Percentiles rank a stretch among this genome's conserved stretches.
These are phyloP conservation scores for Mellilla xanthometata DNA, from an alignment of 2,888 invertebrate genomes.

Conservation along the genomic window DNA sequence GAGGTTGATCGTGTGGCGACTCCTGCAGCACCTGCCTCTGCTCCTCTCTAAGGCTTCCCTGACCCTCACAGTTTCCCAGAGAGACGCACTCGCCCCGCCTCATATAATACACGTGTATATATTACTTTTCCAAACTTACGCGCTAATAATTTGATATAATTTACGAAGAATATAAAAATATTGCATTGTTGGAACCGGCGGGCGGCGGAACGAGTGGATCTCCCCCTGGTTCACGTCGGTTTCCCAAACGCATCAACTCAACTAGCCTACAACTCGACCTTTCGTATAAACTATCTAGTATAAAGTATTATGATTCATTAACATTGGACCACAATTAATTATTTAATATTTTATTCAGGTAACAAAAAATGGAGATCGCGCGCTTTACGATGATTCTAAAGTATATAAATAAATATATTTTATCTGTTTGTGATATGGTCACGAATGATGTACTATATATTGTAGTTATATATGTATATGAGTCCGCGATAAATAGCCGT, in stretches of 20 bases:
- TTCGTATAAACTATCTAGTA: slow-evolving; percentile 73
- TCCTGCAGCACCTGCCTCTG: slow-evolving; percentile 56
- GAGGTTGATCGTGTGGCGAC: slow-evolving; percentile 14
- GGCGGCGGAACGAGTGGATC: neutral
- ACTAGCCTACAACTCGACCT: slow-evolving; percentile 62
- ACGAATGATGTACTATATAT: slow-evolving; percentile 37
- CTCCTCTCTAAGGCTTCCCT: slow-evolving; percentile 51
- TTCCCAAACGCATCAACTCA: slow-evolving; percentile 31
- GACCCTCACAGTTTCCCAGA: slow-evolving; percentile 48
- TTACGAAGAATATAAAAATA: slow-evolving; percentile 64
- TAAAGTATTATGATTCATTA: slow-evolving; percentile 77
- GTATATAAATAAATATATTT: slow-evolving; percentile 31
- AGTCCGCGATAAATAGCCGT: slow-evolving; percentile 20
- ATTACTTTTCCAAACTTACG: slow-evolving; percentile 37
- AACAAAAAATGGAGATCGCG: slow-evolving; percentile 74
- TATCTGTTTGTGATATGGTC: slow-evolving; percentile 60
- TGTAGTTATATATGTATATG: too few relatives aligned
- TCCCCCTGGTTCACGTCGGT: neutral
- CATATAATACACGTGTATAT: slow-evolving; percentile 20
- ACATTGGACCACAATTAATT: slow-evolving; percentile 82
- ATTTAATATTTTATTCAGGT: slow-evolving; percentile 81
- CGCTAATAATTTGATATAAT: slow-evolving; percentile 57
- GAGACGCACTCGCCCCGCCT: slow-evolving; percentile 39
- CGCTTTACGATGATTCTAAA: slow-evolving; percentile 31
- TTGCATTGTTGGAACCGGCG: slow-evolving; percentile 36